Base-by-base conservation (phyloP, 2,888 invertebrate genomes). In the Balanococcus diminutus region DNA sequence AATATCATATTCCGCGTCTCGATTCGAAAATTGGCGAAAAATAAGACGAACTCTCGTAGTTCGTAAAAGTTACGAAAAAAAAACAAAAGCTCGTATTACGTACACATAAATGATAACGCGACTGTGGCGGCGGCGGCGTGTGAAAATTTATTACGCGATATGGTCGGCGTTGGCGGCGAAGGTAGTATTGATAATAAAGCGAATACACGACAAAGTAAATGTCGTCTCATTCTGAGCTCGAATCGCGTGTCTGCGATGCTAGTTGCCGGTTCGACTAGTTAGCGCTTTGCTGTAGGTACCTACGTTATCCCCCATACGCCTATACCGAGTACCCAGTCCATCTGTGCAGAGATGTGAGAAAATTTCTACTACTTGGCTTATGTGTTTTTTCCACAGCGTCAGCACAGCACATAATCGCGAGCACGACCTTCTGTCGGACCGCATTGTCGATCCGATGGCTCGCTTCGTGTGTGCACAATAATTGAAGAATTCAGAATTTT, bases 141-240 rank as follows among this genome's bases (percentile, higher is more conserved):
- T 72, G 19, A 36, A 79, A 32, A 79, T 28, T 16, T 31, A 81
- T 81, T 36, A 81, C 36, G 81, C 42, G 19, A 42, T 4, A 3
- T 3, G 5, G 32, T 14, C 32, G 81, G 4, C 22, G 39, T 5
- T 28, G 46, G 32, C 42, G 39, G 25, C 51, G 82, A 31, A 32
- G 36, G 36, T 28, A 8, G 72, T 42, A 42, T 5, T 42, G 51
- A 51, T 31, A 51, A 51, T 25, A 31, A 31, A 51, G 82, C 82
- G 82, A 42, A 42, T 42, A 61, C 67, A 32, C 84, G 84, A 75
- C 42, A 84, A 61, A 75, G 84, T 75, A 75, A 75, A 84, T 75
- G 84, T 67, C 72, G 84, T 84, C 72, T 84, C 84, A 84, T 84
- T 84, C 67, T 84, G 84, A 39, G 84, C 84, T 32, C 32, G 32